phyloP scores from a whole-genome alignment of 2,797 vertebrate species.

The Lophotriccus pileatus region DNA sequence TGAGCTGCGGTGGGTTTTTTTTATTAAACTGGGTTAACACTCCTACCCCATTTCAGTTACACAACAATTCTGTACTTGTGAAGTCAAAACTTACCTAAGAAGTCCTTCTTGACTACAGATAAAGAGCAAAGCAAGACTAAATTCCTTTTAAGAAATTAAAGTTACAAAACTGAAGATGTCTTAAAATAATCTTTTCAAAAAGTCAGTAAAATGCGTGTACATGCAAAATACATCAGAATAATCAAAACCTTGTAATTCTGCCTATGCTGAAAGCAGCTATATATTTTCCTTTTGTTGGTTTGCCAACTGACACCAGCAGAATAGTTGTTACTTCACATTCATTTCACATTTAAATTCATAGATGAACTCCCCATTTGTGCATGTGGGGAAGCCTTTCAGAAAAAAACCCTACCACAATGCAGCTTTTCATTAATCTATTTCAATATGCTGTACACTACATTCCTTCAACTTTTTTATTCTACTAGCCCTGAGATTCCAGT shows the following conservation, averaged over 20 bases:
- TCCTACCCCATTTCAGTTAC: background rate
- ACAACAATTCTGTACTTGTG: background rate
- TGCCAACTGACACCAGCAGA: slow-evolving; percentile 21
- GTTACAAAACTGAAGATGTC: background rate
- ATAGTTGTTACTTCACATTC: slow-evolving; percentile 16
- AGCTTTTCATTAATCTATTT: slow-evolving; percentile 64
- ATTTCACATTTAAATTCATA: slow-evolving; percentile 51
- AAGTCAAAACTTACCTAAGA: background rate
- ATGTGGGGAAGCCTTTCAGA: background rate
- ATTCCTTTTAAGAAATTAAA: background rate
- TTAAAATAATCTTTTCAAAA: background rate
- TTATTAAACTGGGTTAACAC: background rate
- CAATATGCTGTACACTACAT: slow-evolving; percentile 40
- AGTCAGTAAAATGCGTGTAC: background rate
- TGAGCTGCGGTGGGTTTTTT: background rate
- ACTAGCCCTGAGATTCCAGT: slow-evolving; percentile 73
- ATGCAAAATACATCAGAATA: background rate
- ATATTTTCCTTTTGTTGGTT: background rate
- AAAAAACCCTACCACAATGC: slow-evolving; percentile 35
- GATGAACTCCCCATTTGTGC: background rate
- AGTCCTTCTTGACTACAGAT: background rate
- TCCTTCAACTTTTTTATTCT: slow-evolving; percentile 58
- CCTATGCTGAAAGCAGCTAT: background rate
- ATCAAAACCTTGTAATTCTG: background rate
- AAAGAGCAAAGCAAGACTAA: background rate